Evolutionary conservation across 2,888 invertebrate species (phyloP), one percentile per base, ranked within the genome.

Genomic region (Ichneumoninae sp.): DNA sequence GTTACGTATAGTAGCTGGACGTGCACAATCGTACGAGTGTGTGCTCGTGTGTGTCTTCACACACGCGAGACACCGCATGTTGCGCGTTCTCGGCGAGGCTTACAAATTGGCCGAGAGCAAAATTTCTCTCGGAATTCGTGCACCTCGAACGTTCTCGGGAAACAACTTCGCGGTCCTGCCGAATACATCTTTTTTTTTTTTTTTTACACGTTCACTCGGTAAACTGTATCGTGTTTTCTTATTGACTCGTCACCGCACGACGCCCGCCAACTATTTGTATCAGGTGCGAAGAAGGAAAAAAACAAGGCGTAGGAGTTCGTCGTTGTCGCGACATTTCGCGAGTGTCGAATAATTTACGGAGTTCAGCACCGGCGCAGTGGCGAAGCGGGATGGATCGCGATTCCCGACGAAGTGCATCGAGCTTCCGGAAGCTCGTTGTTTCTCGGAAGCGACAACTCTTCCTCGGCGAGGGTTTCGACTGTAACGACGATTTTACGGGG

Each of bases 1-100:
- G 88, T 89, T 91, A 88, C 87, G 86, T 87, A 76, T 83, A 69
- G 80, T 40, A 75, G 52, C 36, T 7, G 50, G 54, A 52, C 36
- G 13, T 3, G 52, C 13, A 50, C 16, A n/a, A 6, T 7, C 36
- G 33, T 26, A 79, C 52, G 50, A 26, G 74, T 50, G 74, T 80
- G 60, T 62, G 76, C n/a, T 13, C 3, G 44, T 13, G 44, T 44
- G 10, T 69, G 47, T 22, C 6, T n/a, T 16, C 44, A 40, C 36
- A 68, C 16, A 70, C 22, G 19, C 44, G 5, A 3, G n/a, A 30
- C 30, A 62, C 26, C 6, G 30, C 62, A 33, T 10, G 30, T 30
- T 62, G 30, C 62, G 13, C 62, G 33, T 33, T 62, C 30, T 33
- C 30, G 57, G 50, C 30, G 19, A 80, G 50, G 6, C 47, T 40